Base-by-base conservation (phyloP, 2,113 vertebrate genomes). In the Toxostoma redivivum region DNA sequence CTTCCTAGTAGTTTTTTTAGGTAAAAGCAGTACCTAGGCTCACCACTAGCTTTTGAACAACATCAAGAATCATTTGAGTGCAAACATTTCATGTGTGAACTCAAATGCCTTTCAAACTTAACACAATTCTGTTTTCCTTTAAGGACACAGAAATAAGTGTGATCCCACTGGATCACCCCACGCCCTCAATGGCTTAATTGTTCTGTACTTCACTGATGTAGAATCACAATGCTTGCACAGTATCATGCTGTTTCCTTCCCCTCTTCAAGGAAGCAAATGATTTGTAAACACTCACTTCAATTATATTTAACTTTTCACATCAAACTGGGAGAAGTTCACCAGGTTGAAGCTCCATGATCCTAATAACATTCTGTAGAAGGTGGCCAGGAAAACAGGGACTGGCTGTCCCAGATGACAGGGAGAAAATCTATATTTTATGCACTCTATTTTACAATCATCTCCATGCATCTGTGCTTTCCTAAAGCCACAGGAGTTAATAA, bases 101-200 rank as follows among this genome's bases (percentile, higher is more conserved):
- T 57, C 64, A 73, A 77, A 57, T 3, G 8, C 8, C 15, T 27
- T 88, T 82, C n/a, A 77, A 14, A 25, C 8, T 21, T 40, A 11
- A 7, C 7, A 53, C 22, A 79, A 44, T 12, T 48, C 12, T 8
- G 3, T 76, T 90, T 85, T 79, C 17, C n/a, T 70, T 53, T 28
- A 82, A 60, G 24, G 22, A 51, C 22, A 38, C 1, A 44, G 64
- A 78, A 94, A 33, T 10, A 69, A 69, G 31, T 9, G 22, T 40
- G 28, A 47, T 33, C 19, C 24, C 54, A 38, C 8, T 31, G 33
- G 37, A 81, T 48, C 28, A 73, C 9, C 2, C 38, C 42, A 25
- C 38, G 50, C 3, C 7, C 15, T 57, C 0, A 0, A 31, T 37
- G 35, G 24, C 9, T 78, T 40, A 56, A n/a, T 0, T 54, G 23